Evolutionary conservation across 2,888 invertebrate genomes (phyloP).

Genomic region (Mythimna ferrago): DNA sequence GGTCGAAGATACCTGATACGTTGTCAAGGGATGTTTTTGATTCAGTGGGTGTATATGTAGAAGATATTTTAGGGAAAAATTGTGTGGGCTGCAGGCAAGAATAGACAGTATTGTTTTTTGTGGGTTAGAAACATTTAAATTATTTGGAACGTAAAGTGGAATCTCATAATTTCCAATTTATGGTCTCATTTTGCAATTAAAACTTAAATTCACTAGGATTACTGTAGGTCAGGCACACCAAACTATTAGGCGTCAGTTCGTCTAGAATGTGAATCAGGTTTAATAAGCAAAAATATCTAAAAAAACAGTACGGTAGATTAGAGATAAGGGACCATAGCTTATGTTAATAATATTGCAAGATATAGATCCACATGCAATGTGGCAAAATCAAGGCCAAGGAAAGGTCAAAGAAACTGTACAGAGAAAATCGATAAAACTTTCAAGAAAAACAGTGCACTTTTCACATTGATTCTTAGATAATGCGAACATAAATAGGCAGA

Average conservation of each 20-base stretch:
- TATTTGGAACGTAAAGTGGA: neutral
- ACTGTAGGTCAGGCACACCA: neutral
- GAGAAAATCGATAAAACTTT: neutral
- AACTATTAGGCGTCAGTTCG: neutral
- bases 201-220: neutral
- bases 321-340: neutral
- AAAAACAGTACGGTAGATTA: neutral
- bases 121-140: neutral
- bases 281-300: no score
- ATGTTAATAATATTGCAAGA: neutral
- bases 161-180: no score
- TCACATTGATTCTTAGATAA: constrained; percentile 1
- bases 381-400: neutral
- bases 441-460: neutral
- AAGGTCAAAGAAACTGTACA: neutral
- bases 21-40: constrained; percentile 8
- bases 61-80: neutral
- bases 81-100: neutral
- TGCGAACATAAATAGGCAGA: neutral
- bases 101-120: neutral
- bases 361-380: neutral
- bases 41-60: neutral
- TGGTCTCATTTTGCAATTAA: neutral
- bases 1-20: constrained; percentile 20
- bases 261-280: no score